Percentiles rank a stretch among this genome's conserved stretches.
These are phyloP conservation scores for Drosophila niveifrons DNA, from an alignment of 2,888 invertebrate genomes.

Conservation along the genomic window DNA sequence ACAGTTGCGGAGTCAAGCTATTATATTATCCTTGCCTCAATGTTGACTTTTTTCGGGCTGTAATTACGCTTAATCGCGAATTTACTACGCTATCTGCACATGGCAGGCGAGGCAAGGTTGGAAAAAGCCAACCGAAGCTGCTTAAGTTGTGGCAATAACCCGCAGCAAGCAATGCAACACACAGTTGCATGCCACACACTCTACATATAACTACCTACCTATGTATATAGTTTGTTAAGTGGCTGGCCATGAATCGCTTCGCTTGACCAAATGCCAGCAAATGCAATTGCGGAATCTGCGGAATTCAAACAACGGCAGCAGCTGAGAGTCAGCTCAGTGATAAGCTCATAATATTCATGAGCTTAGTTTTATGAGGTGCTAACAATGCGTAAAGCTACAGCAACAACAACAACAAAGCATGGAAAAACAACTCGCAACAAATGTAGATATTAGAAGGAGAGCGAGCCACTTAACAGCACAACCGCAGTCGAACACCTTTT, in stretches of 20 bases:
- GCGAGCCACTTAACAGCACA: slow-evolving; percentile 44
- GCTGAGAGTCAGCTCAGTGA: slow-evolving; percentile 33
- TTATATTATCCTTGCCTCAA: slow-evolving; percentile 38
- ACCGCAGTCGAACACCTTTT: slow-evolving; percentile 58
- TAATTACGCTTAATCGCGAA: slow-evolving; percentile 77
- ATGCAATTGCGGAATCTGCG: slow-evolving; percentile 53
- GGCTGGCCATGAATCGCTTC: slow-evolving; percentile 9
- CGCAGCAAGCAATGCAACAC: slow-evolving; percentile 50
- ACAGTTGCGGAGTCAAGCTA: background rate
- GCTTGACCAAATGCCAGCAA: slow-evolving; percentile 47
- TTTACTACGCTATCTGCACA: slow-evolving; percentile 63
- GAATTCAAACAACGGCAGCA: slow-evolving; percentile 43
- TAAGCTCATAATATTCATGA: slow-evolving; percentile 84
- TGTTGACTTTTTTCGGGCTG: slow-evolving; percentile 79
- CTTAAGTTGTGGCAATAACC: slow-evolving; percentile 73
- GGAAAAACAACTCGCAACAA: background rate
- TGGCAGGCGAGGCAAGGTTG: slow-evolving; percentile 24
- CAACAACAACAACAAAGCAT: slow-evolving; percentile 28
- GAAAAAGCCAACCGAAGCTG: slow-evolving; percentile 29
- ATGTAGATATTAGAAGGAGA: background rate
- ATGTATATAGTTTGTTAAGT: too few relatives aligned
- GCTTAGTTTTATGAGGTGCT: slow-evolving; percentile 85
- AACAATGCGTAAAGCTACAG: slow-evolving; percentile 80
- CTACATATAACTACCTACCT: background rate
- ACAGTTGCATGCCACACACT: slow-evolving; percentile 6